Evolutionary conservation across 1,140 invertebrate species (phyloP).

Genomic region (Drosophila saltans): DNA sequence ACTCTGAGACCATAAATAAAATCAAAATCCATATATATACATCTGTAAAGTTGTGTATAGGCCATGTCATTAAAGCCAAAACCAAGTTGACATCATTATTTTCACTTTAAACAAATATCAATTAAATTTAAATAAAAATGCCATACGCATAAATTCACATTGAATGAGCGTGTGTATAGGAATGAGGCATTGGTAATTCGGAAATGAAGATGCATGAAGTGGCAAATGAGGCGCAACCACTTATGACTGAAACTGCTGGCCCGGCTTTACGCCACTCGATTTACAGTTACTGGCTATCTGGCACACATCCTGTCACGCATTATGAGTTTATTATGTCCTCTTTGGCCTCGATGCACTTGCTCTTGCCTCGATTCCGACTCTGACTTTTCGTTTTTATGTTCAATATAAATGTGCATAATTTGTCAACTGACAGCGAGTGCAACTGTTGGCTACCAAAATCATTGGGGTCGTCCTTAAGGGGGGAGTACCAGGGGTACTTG

Average conservation of each 20-base stretch:
- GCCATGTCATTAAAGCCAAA: slow-evolving; percentile 41
- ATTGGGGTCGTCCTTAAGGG: slow-evolving; percentile 10
- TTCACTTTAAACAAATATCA: slow-evolving; percentile 60
- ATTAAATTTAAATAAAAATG: slow-evolving; percentile 80
- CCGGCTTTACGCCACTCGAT: slow-evolving; percentile 23
- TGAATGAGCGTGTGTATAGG: not conserved
- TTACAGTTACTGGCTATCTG: slow-evolving; percentile 15
- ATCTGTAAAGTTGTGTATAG: slow-evolving; percentile 1
- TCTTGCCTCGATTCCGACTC: not conserved
- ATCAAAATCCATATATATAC: slow-evolving; percentile 14
- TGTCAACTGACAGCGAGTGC: slow-evolving; percentile 58
- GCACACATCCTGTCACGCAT: slow-evolving; percentile 58
- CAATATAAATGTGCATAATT: slow-evolving; percentile 73
- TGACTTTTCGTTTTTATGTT: slow-evolving; percentile 34
- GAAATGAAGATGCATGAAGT: slow-evolving; percentile 59
- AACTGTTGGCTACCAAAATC: slow-evolving; percentile 21
- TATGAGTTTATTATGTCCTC: slow-evolving; percentile 68
- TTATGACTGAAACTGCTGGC: slow-evolving; percentile 41
- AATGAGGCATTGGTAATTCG: not conserved
- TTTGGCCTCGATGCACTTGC: slow-evolving; percentile 48
- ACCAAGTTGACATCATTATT: slow-evolving; percentile 53
- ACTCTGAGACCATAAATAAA: slow-evolving; percentile 40
- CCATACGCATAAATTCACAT: slow-evolving; percentile 56
- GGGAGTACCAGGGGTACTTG: slow-evolving; percentile 7
- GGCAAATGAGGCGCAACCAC: slow-evolving; percentile 66